Base-by-base conservation (phyloP, 2,113 vertebrate species). In the Enhydra lutris region DNA sequence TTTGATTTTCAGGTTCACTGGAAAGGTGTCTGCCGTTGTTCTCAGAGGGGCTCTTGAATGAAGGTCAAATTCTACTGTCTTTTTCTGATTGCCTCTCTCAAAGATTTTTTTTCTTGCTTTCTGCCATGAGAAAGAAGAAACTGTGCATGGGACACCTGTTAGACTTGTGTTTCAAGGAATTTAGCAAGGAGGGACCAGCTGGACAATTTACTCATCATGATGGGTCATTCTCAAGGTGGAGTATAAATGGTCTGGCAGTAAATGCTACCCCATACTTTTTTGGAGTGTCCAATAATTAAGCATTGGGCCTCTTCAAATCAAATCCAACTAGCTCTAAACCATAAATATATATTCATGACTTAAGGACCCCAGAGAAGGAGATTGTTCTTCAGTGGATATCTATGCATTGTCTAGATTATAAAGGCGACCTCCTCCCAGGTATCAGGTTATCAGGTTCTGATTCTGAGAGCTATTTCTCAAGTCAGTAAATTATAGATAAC, bases 1-100 rank as follows among this genome's bases (percentile, higher is more conserved):
- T 94, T 91, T 67, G 45, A 26, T 87, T 93, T 93, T 82, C 65
- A 55, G 52, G 50, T 94, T 96, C 94, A 92, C 74, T 86, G 52
- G 18, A 79, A 94, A 91, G 57, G 24, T 78, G 0, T 61, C 59
- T 65, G 52, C 42, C 83, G 95, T 80, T 88, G 71, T 96, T 89
- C 61, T 97, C 86, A 69, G 26, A 96, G 9, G 39, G n/a, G 42
- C 34, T 36, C 63, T 93, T 74, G n/a, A 84, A 89, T 55, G 31
- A 88, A 93, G 36, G 86, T 74, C 86, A 87, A 76, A 23, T 93
- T 89, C 71, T 42, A 39, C 2, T 78, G 45, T 45, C 7, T 10
- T 78, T 89, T 93, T 95, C 34, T 79, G 52, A 92, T 17, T 50
- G 23, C 29, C 63, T 92, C 52, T 91, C 69, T 78, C 90, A 76